Evolutionary conservation across 2,113 vertebrate genomes (phyloP), one percentile per base, ranked within the genome.

Genomic region (Oncorhynchus nerka): DNA sequence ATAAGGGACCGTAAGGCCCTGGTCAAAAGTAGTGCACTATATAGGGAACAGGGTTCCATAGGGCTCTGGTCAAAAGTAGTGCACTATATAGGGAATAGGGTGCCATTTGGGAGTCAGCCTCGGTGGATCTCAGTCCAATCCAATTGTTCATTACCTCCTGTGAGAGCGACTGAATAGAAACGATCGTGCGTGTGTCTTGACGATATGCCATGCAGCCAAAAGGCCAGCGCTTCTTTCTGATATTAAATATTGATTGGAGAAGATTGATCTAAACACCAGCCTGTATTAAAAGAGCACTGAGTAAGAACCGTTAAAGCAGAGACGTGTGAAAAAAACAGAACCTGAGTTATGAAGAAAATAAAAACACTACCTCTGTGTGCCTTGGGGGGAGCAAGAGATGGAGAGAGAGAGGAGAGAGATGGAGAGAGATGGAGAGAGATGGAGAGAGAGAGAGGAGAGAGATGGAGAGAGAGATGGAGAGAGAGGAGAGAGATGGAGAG

Each of bases 201-300:
- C 9, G 39, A 45, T 45, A 3, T 3, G 39, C 39, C 39, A 84
- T 88, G 84, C 79, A 80, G 83, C 84, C 15, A 85, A 88, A 91
- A 87, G 84, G 84, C 89, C 88, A 84, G 78, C 45, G 78, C 85
- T 84, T 88, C 87, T 88, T 87, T 89, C 90, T 90, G 86, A 92
- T 92, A 92, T 92, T 90, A 92, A 90, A 82, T 92, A 92, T 92
- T 84, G 91, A 92, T 91, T 85, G 66, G 70, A 19, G 59, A 71
- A 83, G 81, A 88, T 89, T 88, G 86, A 90, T 89, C 89, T 84
- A 79, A 90, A 85, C 88, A 77, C 71, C 49, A 4, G 76, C 15
- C 65, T 55, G 39, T 87, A 87, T 89, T 87, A 88, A 88, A 88
- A 79, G 83, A 82, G 81, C 78, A 51, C 77, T 61, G 79, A 81